phyloP scores from a whole-genome alignment of 2,888 invertebrate species.

The Drosophila pseudotalamancana region DNA sequence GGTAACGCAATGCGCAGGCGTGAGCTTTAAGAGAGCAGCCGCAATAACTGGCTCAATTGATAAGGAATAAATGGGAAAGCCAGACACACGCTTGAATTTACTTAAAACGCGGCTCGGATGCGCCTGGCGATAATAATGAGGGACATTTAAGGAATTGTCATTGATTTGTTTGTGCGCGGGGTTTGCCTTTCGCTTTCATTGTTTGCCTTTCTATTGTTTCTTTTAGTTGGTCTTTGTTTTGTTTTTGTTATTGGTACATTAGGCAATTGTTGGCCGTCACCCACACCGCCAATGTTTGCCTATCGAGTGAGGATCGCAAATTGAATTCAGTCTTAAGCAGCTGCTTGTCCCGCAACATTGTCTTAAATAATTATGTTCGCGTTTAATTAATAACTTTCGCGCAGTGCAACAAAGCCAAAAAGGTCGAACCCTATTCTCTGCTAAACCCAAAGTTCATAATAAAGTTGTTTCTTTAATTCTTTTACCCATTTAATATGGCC shows the following conservation, averaged over 20 bases:
- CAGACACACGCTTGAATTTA: conserved; percentile 42
- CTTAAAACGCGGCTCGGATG: conserved; percentile 59
- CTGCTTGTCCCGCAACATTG: conserved; percentile 26
- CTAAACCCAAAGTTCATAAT: conserved; percentile 45
- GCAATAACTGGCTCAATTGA: conserved; percentile 52
- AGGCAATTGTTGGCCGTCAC: conserved; percentile 24
- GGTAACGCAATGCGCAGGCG: conserved; percentile 51
- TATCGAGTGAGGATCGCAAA: conserved; percentile 56
- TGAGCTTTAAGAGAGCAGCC: conserved; percentile 59
- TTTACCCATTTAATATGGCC: neutral
- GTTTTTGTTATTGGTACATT: conserved; percentile 56
- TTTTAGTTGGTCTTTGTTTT: no score
- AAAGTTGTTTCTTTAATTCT: conserved; percentile 23
- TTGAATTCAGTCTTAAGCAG: conserved; percentile 62
- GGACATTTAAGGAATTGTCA: conserved; percentile 67
- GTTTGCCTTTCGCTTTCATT: conserved; percentile 38
- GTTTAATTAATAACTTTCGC: conserved; percentile 72
- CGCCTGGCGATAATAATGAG: conserved; percentile 44
- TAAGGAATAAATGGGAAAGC: conserved; percentile 45
- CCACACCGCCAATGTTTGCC: neutral
- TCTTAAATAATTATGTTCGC: conserved; percentile 62
- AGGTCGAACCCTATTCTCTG: conserved; percentile 45
- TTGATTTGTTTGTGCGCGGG: conserved; percentile 73
- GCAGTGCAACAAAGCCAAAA: conserved; percentile 14
- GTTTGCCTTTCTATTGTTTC: conserved; percentile 48